Evolutionary conservation across 2,113 vertebrate genomes (phyloP).

Genomic region (Peromyscus polionotus): DNA sequence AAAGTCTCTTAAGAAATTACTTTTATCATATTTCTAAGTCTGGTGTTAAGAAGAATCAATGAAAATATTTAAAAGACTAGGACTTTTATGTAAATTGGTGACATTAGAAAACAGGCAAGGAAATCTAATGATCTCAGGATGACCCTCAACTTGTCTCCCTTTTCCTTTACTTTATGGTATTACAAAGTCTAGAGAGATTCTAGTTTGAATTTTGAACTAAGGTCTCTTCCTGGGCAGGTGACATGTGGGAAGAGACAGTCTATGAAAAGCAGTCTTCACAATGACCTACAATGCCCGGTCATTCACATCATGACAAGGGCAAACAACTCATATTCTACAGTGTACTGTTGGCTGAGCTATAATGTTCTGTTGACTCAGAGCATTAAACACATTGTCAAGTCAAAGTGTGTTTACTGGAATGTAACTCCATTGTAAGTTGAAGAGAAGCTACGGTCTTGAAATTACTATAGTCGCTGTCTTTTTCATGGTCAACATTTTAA

Average conservation of each 20-base stretch:
- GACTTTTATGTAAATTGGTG: slow-evolving; percentile 30
- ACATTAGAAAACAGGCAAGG: not conserved
- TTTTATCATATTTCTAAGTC: not conserved
- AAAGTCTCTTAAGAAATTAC: not conserved
- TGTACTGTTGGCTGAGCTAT: not conserved
- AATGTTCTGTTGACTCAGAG: not conserved
- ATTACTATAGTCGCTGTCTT: not conserved
- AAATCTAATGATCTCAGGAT: not conserved
- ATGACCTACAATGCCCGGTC: not conserved
- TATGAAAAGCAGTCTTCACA: not conserved
- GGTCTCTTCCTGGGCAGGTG: not conserved
- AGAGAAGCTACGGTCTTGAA: not conserved
- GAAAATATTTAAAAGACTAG: not conserved
- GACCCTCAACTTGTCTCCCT: not conserved
- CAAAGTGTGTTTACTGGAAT: not conserved
- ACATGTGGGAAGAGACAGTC: no score
- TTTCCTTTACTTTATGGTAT: not conserved
- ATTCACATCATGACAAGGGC: no score
- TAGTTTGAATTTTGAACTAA: not conserved
- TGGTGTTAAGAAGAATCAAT: not conserved
- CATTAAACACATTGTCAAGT: not conserved
- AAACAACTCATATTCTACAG: not conserved
- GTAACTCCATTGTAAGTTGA: not conserved
- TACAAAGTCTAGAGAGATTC: not conserved
- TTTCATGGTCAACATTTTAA: not conserved